Evolutionary conservation across 1,140 invertebrate genomes (phyloP).

Genomic region (Adelges cooleyi): DNA sequence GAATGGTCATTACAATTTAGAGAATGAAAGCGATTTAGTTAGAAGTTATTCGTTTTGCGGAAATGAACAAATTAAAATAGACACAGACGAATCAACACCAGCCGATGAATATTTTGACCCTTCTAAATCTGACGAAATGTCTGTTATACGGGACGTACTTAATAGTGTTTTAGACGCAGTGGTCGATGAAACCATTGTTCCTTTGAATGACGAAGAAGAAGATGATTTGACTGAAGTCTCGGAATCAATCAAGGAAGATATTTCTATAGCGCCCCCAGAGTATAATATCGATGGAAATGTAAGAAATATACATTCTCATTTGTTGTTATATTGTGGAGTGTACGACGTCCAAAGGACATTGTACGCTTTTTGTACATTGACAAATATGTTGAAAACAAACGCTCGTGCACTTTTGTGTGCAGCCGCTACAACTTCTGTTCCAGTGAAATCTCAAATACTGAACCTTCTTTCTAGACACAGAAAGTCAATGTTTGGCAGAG

Average conservation of each 20-base stretch:
- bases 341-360: constrained; percentile 66
- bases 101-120: constrained; percentile 49
- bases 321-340: constrained; percentile 68
- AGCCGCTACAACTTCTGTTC: constrained; percentile 51
- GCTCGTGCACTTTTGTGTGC: constrained; percentile 59
- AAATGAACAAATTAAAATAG: constrained; percentile 27
- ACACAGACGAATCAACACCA: constrained; percentile 43
- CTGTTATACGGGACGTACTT: constrained; percentile 13
- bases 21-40: constrained; percentile 32
- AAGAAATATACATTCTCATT: constrained; percentile 52
- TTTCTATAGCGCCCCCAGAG: constrained; percentile 14
- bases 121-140: constrained; percentile 22
- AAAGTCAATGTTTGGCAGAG: constrained; percentile 67
- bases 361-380: constrained; percentile 64
- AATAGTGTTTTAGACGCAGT: constrained; percentile 23
- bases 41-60: constrained; percentile 34
- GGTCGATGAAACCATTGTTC: constrained; percentile 19
- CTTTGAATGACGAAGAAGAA: constrained; percentile 22
- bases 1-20: constrained; percentile 13
- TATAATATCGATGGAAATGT: constrained; percentile 17
- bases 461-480: constrained; percentile 61
- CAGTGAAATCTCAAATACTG: constrained; percentile 42
- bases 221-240: constrained; percentile 22
- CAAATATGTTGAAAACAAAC: constrained; percentile 60
- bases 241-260: constrained; percentile 22